Evolutionary conservation across 2,113 vertebrate genomes (phyloP).

Genomic region (Pelodiscus sinensis): DNA sequence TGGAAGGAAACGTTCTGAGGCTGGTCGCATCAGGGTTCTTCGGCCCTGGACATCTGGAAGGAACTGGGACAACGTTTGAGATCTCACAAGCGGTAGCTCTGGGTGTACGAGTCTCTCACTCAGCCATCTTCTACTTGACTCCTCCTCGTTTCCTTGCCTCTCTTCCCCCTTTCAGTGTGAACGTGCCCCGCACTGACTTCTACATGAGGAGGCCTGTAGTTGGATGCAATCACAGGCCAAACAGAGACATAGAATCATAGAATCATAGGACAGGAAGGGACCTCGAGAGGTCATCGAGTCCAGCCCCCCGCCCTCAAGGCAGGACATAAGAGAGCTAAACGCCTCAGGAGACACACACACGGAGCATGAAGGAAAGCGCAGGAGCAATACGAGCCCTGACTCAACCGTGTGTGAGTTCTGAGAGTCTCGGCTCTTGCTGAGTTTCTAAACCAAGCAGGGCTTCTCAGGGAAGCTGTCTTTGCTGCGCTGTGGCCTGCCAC

Average conservation of each 20-base stretch:
- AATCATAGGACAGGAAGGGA: too few relatives aligned
- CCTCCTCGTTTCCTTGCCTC: fast-evolving
- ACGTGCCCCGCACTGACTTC: not conserved
- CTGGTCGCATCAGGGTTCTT: conserved; percentile 40
- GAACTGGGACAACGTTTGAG: conserved; percentile 63
- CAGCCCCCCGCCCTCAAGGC: too few relatives aligned
- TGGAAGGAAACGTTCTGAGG: conserved; percentile 29
- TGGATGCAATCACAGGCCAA: not conserved
- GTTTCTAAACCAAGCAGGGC: not conserved
- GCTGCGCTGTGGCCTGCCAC: not conserved
- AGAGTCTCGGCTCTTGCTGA: not conserved
- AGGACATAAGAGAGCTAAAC: not conserved
- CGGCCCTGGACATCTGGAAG: conserved; percentile 37
- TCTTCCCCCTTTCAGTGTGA: not conserved
- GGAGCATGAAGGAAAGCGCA: not conserved
- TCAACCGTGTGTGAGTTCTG: not conserved
- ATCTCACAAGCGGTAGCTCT: conserved; percentile 21
- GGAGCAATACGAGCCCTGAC: not conserved
- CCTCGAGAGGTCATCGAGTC: too few relatives aligned
- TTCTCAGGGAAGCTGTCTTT: not conserved
- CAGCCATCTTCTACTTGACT: not conserved
- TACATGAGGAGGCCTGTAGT: not conserved
- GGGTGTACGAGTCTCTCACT: not conserved
- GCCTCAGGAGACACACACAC: fast-evolving
- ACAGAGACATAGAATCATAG: too few relatives aligned